Base-by-base conservation (phyloP, 2,888 invertebrate genomes). In the Trissolcus japonicus region DNA sequence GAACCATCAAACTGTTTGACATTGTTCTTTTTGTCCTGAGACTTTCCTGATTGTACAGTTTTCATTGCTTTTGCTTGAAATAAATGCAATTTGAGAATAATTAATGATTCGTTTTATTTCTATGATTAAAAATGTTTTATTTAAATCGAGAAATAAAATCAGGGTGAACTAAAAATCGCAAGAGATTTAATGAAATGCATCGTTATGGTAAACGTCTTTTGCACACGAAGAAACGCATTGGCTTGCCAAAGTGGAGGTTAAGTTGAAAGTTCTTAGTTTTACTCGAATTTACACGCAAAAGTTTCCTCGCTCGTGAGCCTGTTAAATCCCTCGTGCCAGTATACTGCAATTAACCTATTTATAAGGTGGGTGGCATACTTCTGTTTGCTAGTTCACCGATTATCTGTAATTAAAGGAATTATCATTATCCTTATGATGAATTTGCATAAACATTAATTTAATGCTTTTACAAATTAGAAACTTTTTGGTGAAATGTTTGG, bases 281-380 rank as follows among this genome's bases (percentile, higher is more conserved):
- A 46, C 61, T 51, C 71, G 67, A 60, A 57, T 73, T 69, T 57
- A 76, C 73, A 76, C 61, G 69, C 57, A 65, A 69, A 78, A 78
- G 56, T 76, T 75, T 74, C 35, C 9, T 6, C 50, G 65, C 68
- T 19, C 55, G 75, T 66, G 72, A 72, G 74, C 55, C 76, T 60
- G 55, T 60, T 67, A 21, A 59, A 62, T 79, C 69, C 63, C 54
- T 19, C 19, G 51, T 54, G 59, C 54, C 57, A 41, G 71, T 79
- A 73, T 77, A 59, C 78, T 63, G 73, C 78, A 79, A 81, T 81
- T 81, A 80, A 80, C 77, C 76, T 73, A 78, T 78, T 83, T 79
- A 77, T 57, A 71, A 63, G 54, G 63, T 59, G 61, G 57, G 16
- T 35, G 71, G 56, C 29, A 57, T 57, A 56, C 56, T 56, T 69